phyloP scores from a whole-genome alignment of 92 coral and sea anemone species.

The Epizoanthus scotinus region DNA sequence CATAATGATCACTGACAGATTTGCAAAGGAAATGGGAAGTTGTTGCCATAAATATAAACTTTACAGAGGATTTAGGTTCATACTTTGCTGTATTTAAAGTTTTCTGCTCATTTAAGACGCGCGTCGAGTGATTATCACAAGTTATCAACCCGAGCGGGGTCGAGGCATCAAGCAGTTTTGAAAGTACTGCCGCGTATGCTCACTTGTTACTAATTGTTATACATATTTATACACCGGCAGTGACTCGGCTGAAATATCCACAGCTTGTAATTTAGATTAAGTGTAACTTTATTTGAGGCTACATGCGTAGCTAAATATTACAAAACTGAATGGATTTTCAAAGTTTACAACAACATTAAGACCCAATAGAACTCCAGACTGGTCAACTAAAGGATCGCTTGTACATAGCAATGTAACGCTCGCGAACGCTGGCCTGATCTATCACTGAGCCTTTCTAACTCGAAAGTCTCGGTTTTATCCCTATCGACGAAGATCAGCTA shows the following conservation, averaged over 20 bases:
- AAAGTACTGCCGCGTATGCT: slow-evolving; percentile 12
- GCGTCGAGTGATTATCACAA: not conserved
- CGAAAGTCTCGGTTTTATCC: slow-evolving; percentile 3
- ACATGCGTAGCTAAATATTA: not conserved
- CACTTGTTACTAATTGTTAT: not conserved
- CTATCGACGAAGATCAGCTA: slow-evolving; percentile 38
- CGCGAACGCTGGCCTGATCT: not conserved
- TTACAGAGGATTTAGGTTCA: not conserved
- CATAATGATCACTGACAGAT: not conserved
- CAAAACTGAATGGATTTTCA: not conserved
- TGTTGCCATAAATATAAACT: not conserved
- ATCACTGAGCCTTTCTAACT: not conserved
- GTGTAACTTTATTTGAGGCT: not conserved
- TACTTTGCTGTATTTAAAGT: not conserved
- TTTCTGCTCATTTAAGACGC: not conserved
- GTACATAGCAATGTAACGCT: not conserved
- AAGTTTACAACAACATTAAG: not conserved
- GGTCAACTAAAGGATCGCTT: not conserved
- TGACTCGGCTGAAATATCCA: not conserved
- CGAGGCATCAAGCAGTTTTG: slow-evolving; percentile 9
- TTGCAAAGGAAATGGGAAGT: not conserved
- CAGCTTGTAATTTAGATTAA: not conserved
- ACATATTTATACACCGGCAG: not conserved
- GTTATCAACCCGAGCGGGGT: not conserved
- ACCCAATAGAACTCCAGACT: not conserved